phyloP scores from a whole-genome alignment of 2,797 vertebrate genomes.

The Lagorchestes hirsutus region DNA sequence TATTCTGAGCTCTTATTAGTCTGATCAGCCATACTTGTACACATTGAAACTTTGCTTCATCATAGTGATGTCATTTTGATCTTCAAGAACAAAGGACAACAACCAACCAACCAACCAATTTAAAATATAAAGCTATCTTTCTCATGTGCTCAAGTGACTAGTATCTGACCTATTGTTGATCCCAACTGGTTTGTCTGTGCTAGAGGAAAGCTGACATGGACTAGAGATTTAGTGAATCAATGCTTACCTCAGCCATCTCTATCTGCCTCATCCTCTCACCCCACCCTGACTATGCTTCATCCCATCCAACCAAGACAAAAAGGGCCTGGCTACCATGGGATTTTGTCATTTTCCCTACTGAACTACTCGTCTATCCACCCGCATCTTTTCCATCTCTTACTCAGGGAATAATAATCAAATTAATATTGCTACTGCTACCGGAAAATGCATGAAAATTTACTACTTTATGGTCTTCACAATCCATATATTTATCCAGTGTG shows the following conservation, averaged over 20 bases:
- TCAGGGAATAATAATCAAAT: neutral
- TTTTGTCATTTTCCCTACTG: neutral
- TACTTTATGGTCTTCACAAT: neutral
- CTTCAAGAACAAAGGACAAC: no score
- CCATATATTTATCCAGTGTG: neutral
- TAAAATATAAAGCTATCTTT: neutral
- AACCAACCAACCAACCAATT: no score
- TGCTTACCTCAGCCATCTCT: neutral
- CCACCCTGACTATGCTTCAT: neutral
- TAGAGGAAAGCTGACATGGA: neutral
- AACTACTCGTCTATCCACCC: neutral
- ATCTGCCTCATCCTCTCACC: no score
- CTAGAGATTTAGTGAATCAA: neutral
- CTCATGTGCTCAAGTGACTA: neutral
- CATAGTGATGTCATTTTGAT: no score
- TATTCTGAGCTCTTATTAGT: no score
- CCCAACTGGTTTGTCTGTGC: neutral
- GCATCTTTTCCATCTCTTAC: neutral
- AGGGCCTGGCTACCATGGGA: neutral
- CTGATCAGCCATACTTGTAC: no score
- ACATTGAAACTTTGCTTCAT: no score
- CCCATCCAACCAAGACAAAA: neutral
- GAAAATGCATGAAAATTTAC: neutral
- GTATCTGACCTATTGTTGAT: neutral
- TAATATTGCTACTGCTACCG: neutral